Percentiles rank a stretch among this genome's conserved stretches.
Conservation (phyloP, 2,888 invertebrate genomes). For the Eristalis intricaria region DNA sequence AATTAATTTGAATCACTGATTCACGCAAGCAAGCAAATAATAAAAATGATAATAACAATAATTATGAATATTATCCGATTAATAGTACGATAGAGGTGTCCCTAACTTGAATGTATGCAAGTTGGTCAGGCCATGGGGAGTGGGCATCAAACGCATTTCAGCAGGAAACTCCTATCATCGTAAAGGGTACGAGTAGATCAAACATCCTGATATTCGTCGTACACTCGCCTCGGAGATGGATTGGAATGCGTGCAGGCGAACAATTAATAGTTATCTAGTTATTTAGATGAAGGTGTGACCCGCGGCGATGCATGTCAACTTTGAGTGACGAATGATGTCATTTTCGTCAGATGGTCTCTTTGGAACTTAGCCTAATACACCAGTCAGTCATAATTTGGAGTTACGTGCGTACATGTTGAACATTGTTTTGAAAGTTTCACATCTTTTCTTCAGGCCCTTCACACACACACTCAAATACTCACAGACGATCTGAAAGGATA, state of each 20-base stretch:
- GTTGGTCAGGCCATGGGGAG: constrained; percentile 24
- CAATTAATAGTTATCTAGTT: constrained; percentile 70
- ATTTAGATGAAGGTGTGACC: constrained; percentile 68
- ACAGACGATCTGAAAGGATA: background rate
- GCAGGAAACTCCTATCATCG: background rate
- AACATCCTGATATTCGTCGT: constrained; percentile 29
- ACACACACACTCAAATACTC: background rate
- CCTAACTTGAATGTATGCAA: constrained; percentile 10
- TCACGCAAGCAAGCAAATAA: constrained; percentile 74
- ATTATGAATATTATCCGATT: constrained; percentile 82
- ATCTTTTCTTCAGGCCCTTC: background rate
- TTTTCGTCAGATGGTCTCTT: constrained; percentile 53
- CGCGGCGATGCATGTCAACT: constrained; percentile 60
- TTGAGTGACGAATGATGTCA: constrained; percentile 70
- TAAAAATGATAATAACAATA: constrained; percentile 81
- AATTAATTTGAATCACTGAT: constrained; percentile 72
- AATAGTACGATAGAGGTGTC: constrained; percentile 70
- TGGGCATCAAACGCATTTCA: constrained; percentile 45
- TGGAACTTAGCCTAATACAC: background rate
- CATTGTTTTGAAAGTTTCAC: constrained; percentile 4
- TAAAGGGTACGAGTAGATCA: constrained; percentile 25
- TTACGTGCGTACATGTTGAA: background rate
- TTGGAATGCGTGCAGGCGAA: constrained; percentile 56
- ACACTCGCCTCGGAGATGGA: constrained; percentile 22
- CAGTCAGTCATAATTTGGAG: constrained; percentile 21